Conservation (phyloP, 92 coral and sea anemone genomes). For the Epizoanthus rinbou region DNA sequence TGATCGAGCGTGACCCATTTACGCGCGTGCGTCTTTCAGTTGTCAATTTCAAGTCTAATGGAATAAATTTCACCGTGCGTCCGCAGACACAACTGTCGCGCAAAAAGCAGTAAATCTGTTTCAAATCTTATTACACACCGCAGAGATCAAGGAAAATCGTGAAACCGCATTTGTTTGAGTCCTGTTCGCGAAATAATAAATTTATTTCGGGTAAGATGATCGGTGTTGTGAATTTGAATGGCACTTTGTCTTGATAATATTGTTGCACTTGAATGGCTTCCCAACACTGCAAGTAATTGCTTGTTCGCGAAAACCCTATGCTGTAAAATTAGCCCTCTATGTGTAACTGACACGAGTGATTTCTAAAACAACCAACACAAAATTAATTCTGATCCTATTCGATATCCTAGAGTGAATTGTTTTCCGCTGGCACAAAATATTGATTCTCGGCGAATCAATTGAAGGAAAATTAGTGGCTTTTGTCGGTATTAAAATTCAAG, state of each 20-base stretch:
- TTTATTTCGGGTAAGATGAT: conserved; percentile 35
- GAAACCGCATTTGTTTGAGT: conserved; percentile 19
- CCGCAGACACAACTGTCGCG: conserved; percentile 73
- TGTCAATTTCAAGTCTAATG: conserved; percentile 76
- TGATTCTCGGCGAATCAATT: conserved; percentile 42
- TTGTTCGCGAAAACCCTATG: neutral
- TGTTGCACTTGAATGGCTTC: conserved; percentile 38
- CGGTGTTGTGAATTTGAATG: conserved; percentile 36
- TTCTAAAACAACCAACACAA: conserved; percentile 34
- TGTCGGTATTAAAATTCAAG: conserved; percentile 44
- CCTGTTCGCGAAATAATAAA: conserved; percentile 10
- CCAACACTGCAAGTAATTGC: conserved; percentile 25
- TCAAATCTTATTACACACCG: conserved; percentile 19
- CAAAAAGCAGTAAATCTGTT: conserved; percentile 9
- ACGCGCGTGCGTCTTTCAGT: conserved; percentile 86
- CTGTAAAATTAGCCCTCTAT: conserved; percentile 20
- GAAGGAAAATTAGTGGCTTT: conserved; percentile 40
- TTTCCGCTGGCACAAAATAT: conserved; percentile 42
- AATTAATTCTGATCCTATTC: conserved; percentile 27
- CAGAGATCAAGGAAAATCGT: conserved; percentile 32
- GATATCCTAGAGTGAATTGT: conserved; percentile 24
- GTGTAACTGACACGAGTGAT: conserved; percentile 16
- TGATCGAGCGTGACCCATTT: conserved; percentile 86
- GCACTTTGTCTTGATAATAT: conserved; percentile 42
- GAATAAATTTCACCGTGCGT: conserved; percentile 53